Percentiles rank a stretch among this genome's conserved stretches.
Conservation (phyloP, 2,888 invertebrate species). For the Hirtodrosophila histrioides region DNA sequence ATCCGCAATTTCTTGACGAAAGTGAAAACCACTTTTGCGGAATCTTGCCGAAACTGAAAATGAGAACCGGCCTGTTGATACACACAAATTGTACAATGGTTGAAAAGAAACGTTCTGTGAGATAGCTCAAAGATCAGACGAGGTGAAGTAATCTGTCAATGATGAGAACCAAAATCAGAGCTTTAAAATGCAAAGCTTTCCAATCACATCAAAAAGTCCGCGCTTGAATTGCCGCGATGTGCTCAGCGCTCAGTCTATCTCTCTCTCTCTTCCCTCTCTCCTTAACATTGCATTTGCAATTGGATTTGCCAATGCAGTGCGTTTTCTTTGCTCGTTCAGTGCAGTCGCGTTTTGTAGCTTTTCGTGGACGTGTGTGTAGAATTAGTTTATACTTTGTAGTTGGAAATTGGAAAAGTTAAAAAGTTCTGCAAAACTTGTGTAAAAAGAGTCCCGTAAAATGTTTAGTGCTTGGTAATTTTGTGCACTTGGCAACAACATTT, state of each 20-base stretch:
- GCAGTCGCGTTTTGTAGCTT: conserved; percentile 29
- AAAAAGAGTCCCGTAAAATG: conserved; percentile 30
- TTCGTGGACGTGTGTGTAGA: conserved; percentile 3
- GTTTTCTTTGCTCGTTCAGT: conserved; percentile 43
- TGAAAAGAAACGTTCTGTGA: neutral
- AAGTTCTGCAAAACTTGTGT: conserved; percentile 12
- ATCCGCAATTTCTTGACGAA: too few relatives aligned
- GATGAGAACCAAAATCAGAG: neutral
- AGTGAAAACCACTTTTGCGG: too few relatives aligned
- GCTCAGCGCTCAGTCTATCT: conserved; percentile 8
- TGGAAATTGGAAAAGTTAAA: conserved; percentile 17
- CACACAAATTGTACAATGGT: too few relatives aligned
- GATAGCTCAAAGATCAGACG: neutral
- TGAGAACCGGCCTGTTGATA: too few relatives aligned
- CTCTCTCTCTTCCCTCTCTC: conserved; percentile 10
- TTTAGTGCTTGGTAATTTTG: conserved; percentile 24
- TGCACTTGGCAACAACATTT: conserved; percentile 42
- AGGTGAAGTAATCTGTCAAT: neutral
- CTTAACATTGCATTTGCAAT: conserved; percentile 33
- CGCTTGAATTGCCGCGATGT: too few relatives aligned
- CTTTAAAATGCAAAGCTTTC: conserved; percentile 12
- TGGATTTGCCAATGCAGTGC: conserved; percentile 50
- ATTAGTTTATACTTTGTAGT: conserved; percentile 12
- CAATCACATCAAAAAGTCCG: neutral
- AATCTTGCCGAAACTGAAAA: too few relatives aligned